Base-by-base conservation (phyloP, 2,888 invertebrate species). In the Melieria picta region DNA sequence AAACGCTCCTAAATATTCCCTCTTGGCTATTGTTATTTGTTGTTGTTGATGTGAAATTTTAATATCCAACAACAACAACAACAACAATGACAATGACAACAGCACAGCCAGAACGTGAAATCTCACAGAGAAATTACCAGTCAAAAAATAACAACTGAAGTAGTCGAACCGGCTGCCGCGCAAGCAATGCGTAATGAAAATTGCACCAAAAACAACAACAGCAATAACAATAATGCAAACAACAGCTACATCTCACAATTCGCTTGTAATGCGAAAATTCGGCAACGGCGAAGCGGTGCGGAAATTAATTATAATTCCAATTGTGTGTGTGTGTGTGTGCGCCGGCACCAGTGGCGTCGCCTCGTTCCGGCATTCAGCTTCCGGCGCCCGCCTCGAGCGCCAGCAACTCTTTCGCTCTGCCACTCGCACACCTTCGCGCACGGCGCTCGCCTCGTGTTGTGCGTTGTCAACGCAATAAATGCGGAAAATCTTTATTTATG, bases 291-390 rank as follows among this genome's bases (percentile, higher is more conserved):
- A 66, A 69, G 30, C 30, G 30, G 60, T 71, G 68, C 67, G 72
- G 61, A 77, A 79, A 79, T 79, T 76, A 78, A 78, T 78, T 78
- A 78, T 69, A 70, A 57, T 60, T 56, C 43, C 42, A n/a, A 58
- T 64, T 69, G n/a, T 52, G 56, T 69, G 13, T 4, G 47, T 9
- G 10, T 30, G 30, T 30, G 30, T 30, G 30, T 30, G 30, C 30
- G 30, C 30, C 30, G 30, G 30, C 30, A 30, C 30, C 30, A 30
- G 6, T 52, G 1, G 7, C 52, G 52, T 4, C 52, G 13, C 13
- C 7, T 52, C 2, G n/a, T 52, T 2, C 13, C 13, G 13, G 9
- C 11, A 50, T 10, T 10, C 11, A 50, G 9, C 9, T 9, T 52
- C 13, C 52, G 5, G 6, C 13, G 52, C 52, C 5, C 52, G 52